phyloP scores from a whole-genome alignment of 2,113 vertebrate species.

The Nothobranchius kuhntae region DNA sequence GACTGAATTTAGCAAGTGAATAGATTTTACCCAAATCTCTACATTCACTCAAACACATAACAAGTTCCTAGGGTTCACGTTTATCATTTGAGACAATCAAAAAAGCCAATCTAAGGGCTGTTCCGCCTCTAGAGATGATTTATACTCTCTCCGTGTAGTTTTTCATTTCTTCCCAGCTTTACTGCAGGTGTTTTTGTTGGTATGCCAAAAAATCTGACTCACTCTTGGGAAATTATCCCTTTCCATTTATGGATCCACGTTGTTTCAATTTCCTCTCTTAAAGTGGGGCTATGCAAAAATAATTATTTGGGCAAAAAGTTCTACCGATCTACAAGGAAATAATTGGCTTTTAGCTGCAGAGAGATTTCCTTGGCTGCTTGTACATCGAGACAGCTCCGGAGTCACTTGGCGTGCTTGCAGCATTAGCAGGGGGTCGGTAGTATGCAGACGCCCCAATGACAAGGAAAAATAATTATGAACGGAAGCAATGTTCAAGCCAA shows the following conservation, averaged over 20 bases:
- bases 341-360: conserved; percentile 71
- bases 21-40: background rate
- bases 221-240: conserved; percentile 37
- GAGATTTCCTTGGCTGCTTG: conserved; percentile 69
- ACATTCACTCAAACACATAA: background rate
- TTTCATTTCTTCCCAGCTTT: conserved; percentile 15
- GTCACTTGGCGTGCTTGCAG: conserved; percentile 72
- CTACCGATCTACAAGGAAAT: conserved; percentile 64
- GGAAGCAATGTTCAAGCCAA: conserved; percentile 74
- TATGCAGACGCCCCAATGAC: conserved; percentile 73
- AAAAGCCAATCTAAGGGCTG: too few relatives aligned
- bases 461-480: conserved; percentile 79
- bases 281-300: conserved; percentile 56
- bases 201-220: conserved; percentile 19
- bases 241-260: conserved; percentile 41
- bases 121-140: background rate
- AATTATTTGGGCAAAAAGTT: conserved; percentile 71
- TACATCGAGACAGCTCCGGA: conserved; percentile 61
- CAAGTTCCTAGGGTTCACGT: background rate
- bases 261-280: conserved; percentile 58
- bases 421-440: conserved; percentile 69
- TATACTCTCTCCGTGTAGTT: conserved; percentile 16
- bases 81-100: too few relatives aligned
- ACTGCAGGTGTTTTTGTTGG: conserved; percentile 42
- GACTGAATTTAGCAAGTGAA: background rate